phyloP scores from a whole-genome alignment of 1,140 invertebrate genomes.

The Physella acuta region DNA sequence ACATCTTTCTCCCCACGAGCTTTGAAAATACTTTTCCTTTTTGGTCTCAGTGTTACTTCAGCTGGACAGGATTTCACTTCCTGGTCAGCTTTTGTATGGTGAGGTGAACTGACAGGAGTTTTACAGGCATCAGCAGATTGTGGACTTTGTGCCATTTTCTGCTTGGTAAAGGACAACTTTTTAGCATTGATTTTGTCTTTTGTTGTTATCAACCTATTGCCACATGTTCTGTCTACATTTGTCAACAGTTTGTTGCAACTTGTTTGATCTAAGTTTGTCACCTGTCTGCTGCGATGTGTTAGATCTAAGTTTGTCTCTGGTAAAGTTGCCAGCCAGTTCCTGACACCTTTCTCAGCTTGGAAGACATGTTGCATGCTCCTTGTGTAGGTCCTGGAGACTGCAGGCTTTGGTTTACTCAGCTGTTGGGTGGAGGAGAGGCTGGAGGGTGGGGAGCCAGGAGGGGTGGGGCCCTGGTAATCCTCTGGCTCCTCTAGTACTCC shows the following conservation, averaged over 20 bases:
- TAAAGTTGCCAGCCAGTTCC: conserved; percentile 24
- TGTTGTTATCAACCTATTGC: conserved; percentile 1
- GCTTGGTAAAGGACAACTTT: not conserved
- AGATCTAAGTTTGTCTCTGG: not conserved
- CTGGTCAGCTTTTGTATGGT: too few species aligned
- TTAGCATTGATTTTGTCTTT: conserved; percentile 9
- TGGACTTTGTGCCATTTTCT: not conserved
- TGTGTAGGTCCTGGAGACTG: conserved; percentile 20
- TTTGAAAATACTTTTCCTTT: conserved; percentile 25
- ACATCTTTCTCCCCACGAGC: not conserved
- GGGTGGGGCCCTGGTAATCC: too few species aligned
- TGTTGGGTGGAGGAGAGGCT: conserved; percentile 27
- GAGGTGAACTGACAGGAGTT: too few species aligned
- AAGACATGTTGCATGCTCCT: not conserved
- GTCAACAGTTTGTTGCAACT: not conserved
- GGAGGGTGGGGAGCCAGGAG: too few species aligned
- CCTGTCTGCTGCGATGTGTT: too few species aligned
- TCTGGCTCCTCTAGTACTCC: too few species aligned
- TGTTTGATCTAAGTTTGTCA: too few species aligned
- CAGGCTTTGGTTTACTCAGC: conserved; percentile 22
- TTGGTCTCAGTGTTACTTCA: conserved; percentile 10
- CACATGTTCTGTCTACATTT: not conserved
- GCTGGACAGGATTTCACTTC: too few species aligned
- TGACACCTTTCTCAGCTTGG: not conserved
- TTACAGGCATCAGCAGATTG: not conserved